Conservation (phyloP, 1,140 invertebrate genomes). For the Dinothrombium tinctorium region DNA sequence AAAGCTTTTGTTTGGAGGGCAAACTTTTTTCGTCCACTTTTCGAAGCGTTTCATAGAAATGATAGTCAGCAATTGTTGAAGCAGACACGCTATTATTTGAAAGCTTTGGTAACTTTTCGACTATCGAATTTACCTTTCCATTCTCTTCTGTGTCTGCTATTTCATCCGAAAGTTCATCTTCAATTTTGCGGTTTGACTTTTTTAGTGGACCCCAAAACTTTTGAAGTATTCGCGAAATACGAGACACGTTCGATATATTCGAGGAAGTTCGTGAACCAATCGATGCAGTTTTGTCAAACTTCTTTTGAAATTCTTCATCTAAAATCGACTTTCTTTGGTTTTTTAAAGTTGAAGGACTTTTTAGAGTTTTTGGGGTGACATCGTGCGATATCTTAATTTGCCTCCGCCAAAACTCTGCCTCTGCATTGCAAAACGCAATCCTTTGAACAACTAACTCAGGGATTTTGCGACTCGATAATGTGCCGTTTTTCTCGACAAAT, state of each 20-base stretch:
- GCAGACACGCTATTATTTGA: no score
- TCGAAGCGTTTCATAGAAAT: no score
- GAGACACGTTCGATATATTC: neutral
- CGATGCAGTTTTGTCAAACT: neutral
- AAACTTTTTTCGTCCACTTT: no score
- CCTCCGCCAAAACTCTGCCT: neutral
- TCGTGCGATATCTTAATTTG: conserved; percentile 4
- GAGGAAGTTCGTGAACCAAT: neutral
- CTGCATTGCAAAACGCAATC: neutral
- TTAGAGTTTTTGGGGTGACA: neutral
- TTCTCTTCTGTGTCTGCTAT: no score
- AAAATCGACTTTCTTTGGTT: neutral
- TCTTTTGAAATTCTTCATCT: neutral
- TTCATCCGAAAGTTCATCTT: no score
- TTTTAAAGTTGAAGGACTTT: neutral
- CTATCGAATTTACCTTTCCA: no score
- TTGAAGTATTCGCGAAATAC: neutral
- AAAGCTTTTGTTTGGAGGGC: no score
- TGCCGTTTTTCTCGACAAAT: conserved; percentile 3
- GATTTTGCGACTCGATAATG: neutral
- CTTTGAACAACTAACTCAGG: conserved; percentile 1
- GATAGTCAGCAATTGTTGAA: no score
- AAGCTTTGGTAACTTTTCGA: no score
- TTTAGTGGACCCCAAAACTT: neutral
- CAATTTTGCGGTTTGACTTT: no score